Evolutionary conservation across 2,113 vertebrate species (phyloP), one percentile per base, ranked within the genome.

Genomic region (Cryptomyrus ogoouensis): DNA sequence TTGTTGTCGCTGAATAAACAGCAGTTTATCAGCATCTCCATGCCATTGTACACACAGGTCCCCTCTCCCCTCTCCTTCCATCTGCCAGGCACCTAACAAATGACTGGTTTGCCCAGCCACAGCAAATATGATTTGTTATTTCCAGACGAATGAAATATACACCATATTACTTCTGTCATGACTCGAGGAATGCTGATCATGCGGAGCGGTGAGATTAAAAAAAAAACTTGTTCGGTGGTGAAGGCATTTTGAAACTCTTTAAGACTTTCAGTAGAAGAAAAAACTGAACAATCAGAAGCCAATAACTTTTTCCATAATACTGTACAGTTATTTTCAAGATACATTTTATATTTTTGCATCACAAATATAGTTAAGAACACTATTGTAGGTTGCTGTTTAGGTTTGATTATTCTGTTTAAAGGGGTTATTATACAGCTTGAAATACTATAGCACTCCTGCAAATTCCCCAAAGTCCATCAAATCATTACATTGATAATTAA

Each of bases 41-140:
- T 87, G 90, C 88, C 95, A 95, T 89, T 94, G 92, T 88, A 96
- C 66, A 94, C 44, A 89, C 94, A 96, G 94, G 94, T 74, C 93
- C 93, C 93, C 89, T 91, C 91, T 91, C 56, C 92, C 92, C 93
- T 89, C n/a, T 92, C 87, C 70, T 84, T 90, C 91, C 93, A 93
- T 93, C 92, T 94, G 94, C 93, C 94, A 95, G 89, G 91, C 91
- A 94, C 91, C 92, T 96, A 95, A 96, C 93, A 95, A 95, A 96
- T 95, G 94, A 93, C 93, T 96, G 93, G 91, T 96, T 95, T 89
- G 91, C 95, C 95, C 93, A 90, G 93, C 89, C 91, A 92, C 93
- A 91, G 95, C 93, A 96, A 95, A 95, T 93, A 95, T 92, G 91
- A 96, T 96, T 94, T 95, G 94, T 96, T 95, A 95, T 89, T 39